phyloP scores from a whole-genome alignment of 2,888 invertebrate species.

The Emmelina monodactyla region DNA sequence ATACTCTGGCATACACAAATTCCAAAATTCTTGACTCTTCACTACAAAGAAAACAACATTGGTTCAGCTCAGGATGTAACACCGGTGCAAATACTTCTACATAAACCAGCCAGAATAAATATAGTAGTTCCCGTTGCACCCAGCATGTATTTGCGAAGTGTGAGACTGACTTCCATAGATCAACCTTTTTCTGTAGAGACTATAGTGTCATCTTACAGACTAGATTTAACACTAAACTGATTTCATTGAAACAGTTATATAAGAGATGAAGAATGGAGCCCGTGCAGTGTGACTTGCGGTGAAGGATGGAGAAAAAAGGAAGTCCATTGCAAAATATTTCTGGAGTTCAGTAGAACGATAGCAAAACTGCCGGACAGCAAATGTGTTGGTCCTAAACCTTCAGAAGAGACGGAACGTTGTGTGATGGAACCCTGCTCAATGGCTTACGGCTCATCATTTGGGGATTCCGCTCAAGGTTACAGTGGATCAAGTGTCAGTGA shows the following conservation, averaged over 20 bases:
- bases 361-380: conserved; percentile 87
- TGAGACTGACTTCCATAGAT: conserved; percentile 30
- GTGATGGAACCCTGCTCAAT: conserved; percentile 78
- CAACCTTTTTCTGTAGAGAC: conserved; percentile 6
- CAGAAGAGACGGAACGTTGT: conserved; percentile 83
- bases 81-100: conserved; percentile 64
- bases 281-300: conserved; percentile 92
- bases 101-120: conserved; percentile 58
- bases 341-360: conserved; percentile 89
- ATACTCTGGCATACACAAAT: conserved; percentile 41
- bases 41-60: too few relatives aligned
- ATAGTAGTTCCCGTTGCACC: conserved; percentile 41
- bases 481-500: conserved; percentile 41
- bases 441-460: conserved; percentile 66
- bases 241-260: conserved; percentile 73
- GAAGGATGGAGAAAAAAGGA: conserved; percentile 85
- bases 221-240: background rate
- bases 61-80: conserved; percentile 16
- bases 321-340: conserved; percentile 93
- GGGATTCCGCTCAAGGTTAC: conserved; percentile 50
- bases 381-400: conserved; percentile 86
- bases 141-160: conserved; percentile 36
- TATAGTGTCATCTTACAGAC: conserved; percentile 7
- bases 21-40: too few relatives aligned
- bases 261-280: conserved; percentile 87